A percentile compares a stretch with the other conserved stretches of the same genome.
These are phyloP conservation scores for Garrulus glandarius DNA, from an alignment of 2,797 vertebrate genomes.

Conservation along the genomic window DNA sequence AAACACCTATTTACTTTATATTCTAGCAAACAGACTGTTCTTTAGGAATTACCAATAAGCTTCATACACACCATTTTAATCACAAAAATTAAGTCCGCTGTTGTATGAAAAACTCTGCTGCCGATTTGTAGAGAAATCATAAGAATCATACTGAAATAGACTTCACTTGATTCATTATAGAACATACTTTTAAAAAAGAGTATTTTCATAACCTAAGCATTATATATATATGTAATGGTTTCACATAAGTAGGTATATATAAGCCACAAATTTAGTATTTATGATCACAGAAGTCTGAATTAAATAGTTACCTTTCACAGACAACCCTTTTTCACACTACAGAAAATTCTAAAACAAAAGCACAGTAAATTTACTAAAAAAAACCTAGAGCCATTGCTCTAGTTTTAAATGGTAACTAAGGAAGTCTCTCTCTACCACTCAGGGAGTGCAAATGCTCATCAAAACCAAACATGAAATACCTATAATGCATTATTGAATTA, in stretches of 20 bases:
- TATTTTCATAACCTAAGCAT: not conserved
- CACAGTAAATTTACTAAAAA: not conserved
- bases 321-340: not conserved
- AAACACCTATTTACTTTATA: not conserved
- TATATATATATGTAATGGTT: not conserved
- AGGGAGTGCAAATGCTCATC: not conserved
- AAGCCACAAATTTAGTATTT: not conserved
- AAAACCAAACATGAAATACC: not conserved
- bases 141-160: not conserved
- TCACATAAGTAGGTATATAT: not conserved
- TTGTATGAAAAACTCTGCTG: not conserved
- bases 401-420: not conserved
- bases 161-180: not conserved
- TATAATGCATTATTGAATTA: not conserved
- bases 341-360: not conserved
- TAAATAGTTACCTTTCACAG: not conserved
- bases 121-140: not conserved
- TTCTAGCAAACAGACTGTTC: not conserved
- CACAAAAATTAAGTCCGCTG: not conserved
- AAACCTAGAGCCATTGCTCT: rapidly evolving
- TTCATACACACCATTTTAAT: not conserved
- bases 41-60: not conserved
- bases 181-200: not conserved
- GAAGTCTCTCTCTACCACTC: not conserved
- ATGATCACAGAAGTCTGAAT: not conserved